Evolutionary conservation across 1,140 invertebrate genomes (phyloP).

Genomic region (Drosophila melanogaster): Release_6_plus_ISO1_MT NC_004354.4:6969001-6969500

Average conservation of each 20-base stretch:
- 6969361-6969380: not conserved
- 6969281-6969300: too few species aligned
- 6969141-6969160: too few species aligned
- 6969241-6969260: not conserved
- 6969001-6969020: too few species aligned
- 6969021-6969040: too few species aligned
- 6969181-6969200: conserved; percentile 1
- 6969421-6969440: too few species aligned
- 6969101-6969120: not conserved
- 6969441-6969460: too few species aligned
- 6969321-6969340: conserved; percentile 1
- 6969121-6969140: not conserved
- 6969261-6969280: not conserved
- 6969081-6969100: too few species aligned
- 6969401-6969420: not conserved
- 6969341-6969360: not conserved
- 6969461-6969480: too few species aligned
- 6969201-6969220: conserved; percentile 15
- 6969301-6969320: too few species aligned
- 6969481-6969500: too few species aligned
- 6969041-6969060: too few species aligned
- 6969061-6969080: too few species aligned
- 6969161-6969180: not conserved
- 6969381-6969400: not conserved
- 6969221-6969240: not conserved